These are phyloP conservation scores for Ennomos fuscantarius DNA, from an alignment of 2,888 invertebrate genomes.

Conservation along the genomic window DNA sequence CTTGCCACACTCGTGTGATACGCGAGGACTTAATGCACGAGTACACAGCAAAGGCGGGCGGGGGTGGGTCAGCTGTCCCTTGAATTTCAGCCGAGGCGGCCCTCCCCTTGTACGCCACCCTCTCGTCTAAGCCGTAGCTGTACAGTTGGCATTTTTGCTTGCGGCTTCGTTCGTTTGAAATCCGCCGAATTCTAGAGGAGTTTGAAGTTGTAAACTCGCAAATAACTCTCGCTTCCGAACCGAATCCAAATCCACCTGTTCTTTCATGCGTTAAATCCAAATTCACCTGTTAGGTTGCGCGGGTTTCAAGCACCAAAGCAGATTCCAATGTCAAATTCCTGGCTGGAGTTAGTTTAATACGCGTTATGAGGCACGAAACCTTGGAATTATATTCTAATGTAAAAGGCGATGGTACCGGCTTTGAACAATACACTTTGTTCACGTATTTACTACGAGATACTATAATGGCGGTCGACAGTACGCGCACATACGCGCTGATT, in stretches of 20 bases:
- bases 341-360: conserved; percentile 6
- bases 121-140: conserved; percentile 30
- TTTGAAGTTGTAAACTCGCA: conserved; percentile 24
- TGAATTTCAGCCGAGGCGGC: conserved; percentile 30
- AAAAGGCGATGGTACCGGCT: conserved; percentile 14
- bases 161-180: conserved; percentile 17
- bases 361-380: conserved; percentile 8
- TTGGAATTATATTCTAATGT: conserved; percentile 7
- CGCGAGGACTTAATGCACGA: conserved; percentile 31
- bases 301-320: conserved; percentile 13
- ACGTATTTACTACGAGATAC: conserved; percentile 8
- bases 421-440: conserved; percentile 8
- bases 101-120: conserved; percentile 30
- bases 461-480: conserved; percentile 3
- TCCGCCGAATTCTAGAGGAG: conserved; percentile 21
- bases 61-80: conserved; percentile 40
- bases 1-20: conserved; percentile 29
- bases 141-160: conserved; percentile 34
- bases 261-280: conserved; percentile 20
- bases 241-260: conserved; percentile 24
- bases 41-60: conserved; percentile 27
- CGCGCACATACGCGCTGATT: conserved; percentile 12
- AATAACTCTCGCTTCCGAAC: conserved; percentile 26
- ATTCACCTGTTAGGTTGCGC: conserved; percentile 15
- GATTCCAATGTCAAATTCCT: conserved; percentile 19